These are phyloP conservation scores for Liasis olivaceus DNA, from an alignment of 2,797 vertebrate genomes.

Conservation along the genomic window DNA sequence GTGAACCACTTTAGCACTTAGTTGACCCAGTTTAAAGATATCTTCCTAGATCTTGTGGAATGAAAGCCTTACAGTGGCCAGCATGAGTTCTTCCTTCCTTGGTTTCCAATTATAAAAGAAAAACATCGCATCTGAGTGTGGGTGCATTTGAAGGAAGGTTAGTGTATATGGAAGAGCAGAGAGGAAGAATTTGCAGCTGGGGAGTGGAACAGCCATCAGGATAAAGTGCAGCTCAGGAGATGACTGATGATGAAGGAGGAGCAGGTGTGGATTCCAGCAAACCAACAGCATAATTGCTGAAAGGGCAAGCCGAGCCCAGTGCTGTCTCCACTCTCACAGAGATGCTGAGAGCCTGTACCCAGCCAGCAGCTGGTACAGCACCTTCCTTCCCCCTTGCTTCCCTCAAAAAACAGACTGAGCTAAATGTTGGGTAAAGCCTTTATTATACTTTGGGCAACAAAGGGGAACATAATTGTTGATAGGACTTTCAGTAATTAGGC, in stretches of 20 bases:
- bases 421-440: neutral
- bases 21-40: too few relatives aligned
- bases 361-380: neutral
- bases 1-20: too few relatives aligned
- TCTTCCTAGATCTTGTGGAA: too few relatives aligned
- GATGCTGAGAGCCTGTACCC: neutral
- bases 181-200: too few relatives aligned
- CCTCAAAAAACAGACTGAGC: neutral
- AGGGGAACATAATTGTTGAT: neutral
- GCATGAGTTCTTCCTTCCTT: neutral
- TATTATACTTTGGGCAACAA: neutral
- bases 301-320: neutral
- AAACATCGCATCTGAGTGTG: too few relatives aligned
- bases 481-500: neutral
- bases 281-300: neutral
- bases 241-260: neutral
- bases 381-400: neutral
- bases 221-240: neutral
- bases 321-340: neutral
- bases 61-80: too few relatives aligned
- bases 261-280: neutral
- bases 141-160: too few relatives aligned
- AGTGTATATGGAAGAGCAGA: too few relatives aligned
- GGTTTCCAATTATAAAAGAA: too few relatives aligned
- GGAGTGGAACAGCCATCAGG: too few relatives aligned